Evolutionary conservation across 2,113 vertebrate species (phyloP).

Genomic region (Tragulus kanchil): DNA sequence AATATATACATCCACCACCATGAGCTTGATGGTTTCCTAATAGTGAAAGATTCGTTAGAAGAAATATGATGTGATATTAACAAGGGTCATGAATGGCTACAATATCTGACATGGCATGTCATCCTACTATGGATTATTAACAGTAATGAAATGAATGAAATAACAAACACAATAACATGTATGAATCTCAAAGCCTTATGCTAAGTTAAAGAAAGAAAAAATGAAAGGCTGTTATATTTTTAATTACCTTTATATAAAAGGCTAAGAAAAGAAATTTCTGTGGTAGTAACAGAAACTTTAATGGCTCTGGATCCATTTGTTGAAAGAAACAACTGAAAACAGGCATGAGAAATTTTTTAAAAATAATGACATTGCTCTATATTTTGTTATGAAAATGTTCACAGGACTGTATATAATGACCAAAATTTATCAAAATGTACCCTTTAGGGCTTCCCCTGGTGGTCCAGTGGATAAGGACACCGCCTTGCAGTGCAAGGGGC

Average conservation of each 20-base stretch:
- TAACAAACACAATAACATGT: neutral
- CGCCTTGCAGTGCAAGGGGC: too few relatives aligned
- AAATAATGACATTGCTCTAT: neutral
- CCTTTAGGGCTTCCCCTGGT: too few relatives aligned
- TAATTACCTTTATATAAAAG: neutral
- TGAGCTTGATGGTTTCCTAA: neutral
- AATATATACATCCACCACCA: neutral
- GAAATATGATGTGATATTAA: neutral
- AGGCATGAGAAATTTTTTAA: neutral
- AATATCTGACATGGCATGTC: neutral
- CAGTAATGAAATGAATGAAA: neutral
- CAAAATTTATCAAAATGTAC: neutral
- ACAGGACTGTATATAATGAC: neutral
- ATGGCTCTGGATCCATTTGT: neutral
- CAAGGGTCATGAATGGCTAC: neutral
- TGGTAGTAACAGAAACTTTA: neutral
- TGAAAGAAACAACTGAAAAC: neutral
- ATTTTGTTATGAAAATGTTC: neutral
- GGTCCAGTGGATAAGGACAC: too few relatives aligned
- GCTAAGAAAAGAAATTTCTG: neutral
- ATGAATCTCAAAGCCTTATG: neutral
- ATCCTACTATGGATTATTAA: neutral
- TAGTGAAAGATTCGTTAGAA: neutral
- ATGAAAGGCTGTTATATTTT: neutral
- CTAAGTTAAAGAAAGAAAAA: neutral